Base-by-base conservation (phyloP, 2,797 vertebrate species). In the Octomys mimax region DNA sequence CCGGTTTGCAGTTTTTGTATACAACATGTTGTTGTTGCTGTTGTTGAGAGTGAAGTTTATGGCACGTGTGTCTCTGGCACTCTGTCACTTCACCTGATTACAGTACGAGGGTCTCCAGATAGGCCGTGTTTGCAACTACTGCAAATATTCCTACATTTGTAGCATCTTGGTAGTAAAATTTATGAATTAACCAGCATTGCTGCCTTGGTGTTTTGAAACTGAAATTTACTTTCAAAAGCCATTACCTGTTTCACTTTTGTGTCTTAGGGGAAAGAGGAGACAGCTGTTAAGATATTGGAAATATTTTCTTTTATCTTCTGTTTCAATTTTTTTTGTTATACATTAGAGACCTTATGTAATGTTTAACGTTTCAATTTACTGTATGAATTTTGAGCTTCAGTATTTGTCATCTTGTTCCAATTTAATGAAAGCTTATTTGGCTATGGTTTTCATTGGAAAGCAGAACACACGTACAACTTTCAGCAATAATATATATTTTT, bases 391-490 rank as follows among this genome's bases (percentile, higher is more conserved):
- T 95, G 95, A 94, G 91, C 70, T 96, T 97, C 66, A 92, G 95
- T 94, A 97, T 98, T 98, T 98, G 91, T 97, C 96, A 98, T 98
- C 96, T 97, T 96, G 92, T 97, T 95, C 96, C 94, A 97, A 94
- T 97, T 96, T 97, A 98, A 98, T 97, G 97, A 98, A 98, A 98
- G 93, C 94, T 96, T 97, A 94, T 87, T 97, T 98, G 97, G 92
- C 96, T 83, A 28, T 96, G 84, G 0, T 87, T 98, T 97, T 98
- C 96, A 68, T 90, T 98, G 96, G 94, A 97, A 98, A 96, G 95
- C 61, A 95, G 86, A 46, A 9, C 90, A 89, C 95, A 96, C 88
- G 81, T 96, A 84, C 92, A 91, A 87, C 93, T 73, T 83, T 98
- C 73, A 89, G 46, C 85, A 94, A 85, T 93, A 98, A 96, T 91